A percentile compares a stretch with the other conserved stretches of the same genome.
These are phyloP conservation scores for Sturmia bella DNA, from an alignment of 2,888 invertebrate species.

Conservation along the genomic window DNA sequence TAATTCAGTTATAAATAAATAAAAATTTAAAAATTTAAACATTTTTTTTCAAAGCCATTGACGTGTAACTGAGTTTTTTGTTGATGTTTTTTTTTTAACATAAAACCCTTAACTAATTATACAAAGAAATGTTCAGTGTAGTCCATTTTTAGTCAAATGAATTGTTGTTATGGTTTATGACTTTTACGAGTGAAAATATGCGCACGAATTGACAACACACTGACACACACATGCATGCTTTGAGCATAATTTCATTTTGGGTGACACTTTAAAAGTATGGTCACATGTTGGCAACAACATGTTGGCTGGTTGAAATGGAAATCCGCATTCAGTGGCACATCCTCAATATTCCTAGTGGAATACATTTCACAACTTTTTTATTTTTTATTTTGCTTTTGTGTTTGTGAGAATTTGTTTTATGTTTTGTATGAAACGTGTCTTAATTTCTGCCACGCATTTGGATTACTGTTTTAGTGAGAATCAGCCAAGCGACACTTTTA, in stretches of 20 bases:
- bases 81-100: neutral
- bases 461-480: too few species aligned
- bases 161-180: neutral
- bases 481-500: too few species aligned
- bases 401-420: neutral
- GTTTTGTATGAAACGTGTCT: too few species aligned
- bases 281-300: constrained; percentile 46
- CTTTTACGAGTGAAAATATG: neutral
- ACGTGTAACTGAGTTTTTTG: neutral
- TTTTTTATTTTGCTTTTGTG: neutral
- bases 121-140: constrained; percentile 6
- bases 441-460: too few species aligned
- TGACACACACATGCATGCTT: too few species aligned
- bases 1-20: too few species aligned
- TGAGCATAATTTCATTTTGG: constrained; percentile 19
- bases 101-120: constrained; percentile 4
- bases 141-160: neutral
- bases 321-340: constrained; percentile 52
- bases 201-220: neutral
- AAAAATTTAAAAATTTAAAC: too few species aligned
- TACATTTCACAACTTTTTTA: constrained; percentile 24
- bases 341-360: constrained; percentile 42
- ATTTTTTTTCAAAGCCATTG: too few species aligned
- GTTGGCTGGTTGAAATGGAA: constrained; percentile 55
- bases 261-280: constrained; percentile 38